phyloP scores from a whole-genome alignment of 1,140 invertebrate species.

The Drosophila virilis region DNA sequence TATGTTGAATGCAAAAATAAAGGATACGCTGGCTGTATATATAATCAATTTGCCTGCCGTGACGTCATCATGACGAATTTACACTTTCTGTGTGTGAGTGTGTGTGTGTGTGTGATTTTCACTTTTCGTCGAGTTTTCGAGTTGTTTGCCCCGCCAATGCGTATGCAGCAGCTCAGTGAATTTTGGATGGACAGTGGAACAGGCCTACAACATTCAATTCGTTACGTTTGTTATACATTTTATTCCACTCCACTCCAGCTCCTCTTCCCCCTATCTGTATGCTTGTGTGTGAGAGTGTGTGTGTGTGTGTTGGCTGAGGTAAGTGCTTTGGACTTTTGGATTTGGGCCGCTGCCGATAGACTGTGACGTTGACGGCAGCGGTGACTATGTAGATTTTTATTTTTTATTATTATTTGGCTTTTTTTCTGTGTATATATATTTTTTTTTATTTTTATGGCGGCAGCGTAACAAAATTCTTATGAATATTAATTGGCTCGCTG shows the following conservation, averaged over 20 bases:
- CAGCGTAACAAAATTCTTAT: slow-evolving; percentile 58
- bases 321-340: slow-evolving; percentile 40
- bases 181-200: slow-evolving; percentile 31
- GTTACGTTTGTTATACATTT: slow-evolving; percentile 62
- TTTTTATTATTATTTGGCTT: slow-evolving; percentile 41
- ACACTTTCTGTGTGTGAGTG: slow-evolving; percentile 19
- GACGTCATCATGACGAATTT: slow-evolving; percentile 71
- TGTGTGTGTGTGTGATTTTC: slow-evolving; percentile 33
- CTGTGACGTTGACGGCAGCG: slow-evolving; percentile 33
- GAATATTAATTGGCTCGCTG: slow-evolving; percentile 58
- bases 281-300: neutral
- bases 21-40: slow-evolving; percentile 60
- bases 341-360: slow-evolving; percentile 32
- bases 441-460: slow-evolving; percentile 19
- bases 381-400: slow-evolving; percentile 52
- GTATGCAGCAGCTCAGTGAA: slow-evolving; percentile 32
- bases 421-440: neutral
- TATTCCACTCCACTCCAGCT: slow-evolving; percentile 32
- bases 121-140: slow-evolving; percentile 39
- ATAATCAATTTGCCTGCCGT: slow-evolving; percentile 63
- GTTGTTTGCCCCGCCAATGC: slow-evolving; percentile 4
- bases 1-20: slow-evolving; percentile 46
- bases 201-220: slow-evolving; percentile 54
- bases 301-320: slow-evolving; percentile 32
- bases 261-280: neutral